Evolutionary conservation across 2,797 vertebrate species (phyloP).

Genomic region (Poeciliopsis infans): DNA sequence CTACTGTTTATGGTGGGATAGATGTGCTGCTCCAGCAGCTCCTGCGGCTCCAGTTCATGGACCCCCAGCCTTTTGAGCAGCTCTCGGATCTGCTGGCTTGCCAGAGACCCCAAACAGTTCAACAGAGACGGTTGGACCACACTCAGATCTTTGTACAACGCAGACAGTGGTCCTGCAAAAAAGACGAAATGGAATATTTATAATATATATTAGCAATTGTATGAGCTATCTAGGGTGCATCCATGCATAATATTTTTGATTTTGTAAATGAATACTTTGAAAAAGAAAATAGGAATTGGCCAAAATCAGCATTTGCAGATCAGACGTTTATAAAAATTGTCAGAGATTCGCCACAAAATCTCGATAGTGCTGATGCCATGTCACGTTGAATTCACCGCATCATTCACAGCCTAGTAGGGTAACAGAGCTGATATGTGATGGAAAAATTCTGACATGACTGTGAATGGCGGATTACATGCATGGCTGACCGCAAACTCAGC

Average conservation of each 20-base stretch:
- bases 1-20: constrained; percentile 74
- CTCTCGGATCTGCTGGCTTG: constrained; percentile 81
- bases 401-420: not conserved
- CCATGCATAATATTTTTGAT: not conserved
- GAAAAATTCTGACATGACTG: not conserved
- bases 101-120: constrained; percentile 77
- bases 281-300: not conserved
- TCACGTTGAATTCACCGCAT: not conserved
- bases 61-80: constrained; percentile 80
- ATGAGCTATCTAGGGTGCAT: not conserved
- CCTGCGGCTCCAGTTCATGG: constrained; percentile 80
- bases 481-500: not conserved
- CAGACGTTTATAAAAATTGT: not conserved
- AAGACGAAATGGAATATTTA: constrained; percentile 1
- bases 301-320: not conserved
- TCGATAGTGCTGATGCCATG: not conserved
- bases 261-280: not conserved
- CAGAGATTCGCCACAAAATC: not conserved
- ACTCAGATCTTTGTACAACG: constrained; percentile 78
- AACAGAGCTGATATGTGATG: not conserved
- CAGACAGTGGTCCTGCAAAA: constrained; percentile 66
- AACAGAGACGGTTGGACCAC: constrained; percentile 79
- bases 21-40: constrained; percentile 82
- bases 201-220: not conserved
- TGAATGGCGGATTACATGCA: not conserved